A percentile compares a stretch with the other conserved stretches of the same genome.
phyloP scores from a whole-genome alignment of 2,888 invertebrate species.

The Coelopa pilipes region DNA sequence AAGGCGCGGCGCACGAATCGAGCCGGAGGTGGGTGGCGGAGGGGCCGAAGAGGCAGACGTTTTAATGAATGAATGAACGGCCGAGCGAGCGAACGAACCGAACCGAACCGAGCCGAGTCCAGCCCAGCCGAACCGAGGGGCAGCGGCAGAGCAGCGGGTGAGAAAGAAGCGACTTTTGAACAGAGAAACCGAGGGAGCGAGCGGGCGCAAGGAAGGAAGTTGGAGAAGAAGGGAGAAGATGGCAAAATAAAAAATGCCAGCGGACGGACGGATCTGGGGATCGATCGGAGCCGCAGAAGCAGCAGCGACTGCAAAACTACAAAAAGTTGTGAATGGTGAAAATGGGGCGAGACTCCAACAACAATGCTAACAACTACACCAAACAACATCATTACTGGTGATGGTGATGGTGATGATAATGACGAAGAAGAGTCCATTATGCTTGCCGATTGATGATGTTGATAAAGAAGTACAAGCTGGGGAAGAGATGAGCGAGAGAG shows the following conservation, averaged over 20 bases:
- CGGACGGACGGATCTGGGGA: neutral
- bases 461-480: neutral
- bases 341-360: no score
- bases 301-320: neutral
- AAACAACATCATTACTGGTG: neutral
- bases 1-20: slow-evolving; percentile 27
- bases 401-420: neutral
- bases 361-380: no score
- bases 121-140: no score
- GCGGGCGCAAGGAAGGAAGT: neutral
- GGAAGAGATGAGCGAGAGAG: no score
- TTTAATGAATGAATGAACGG: slow-evolving; percentile 42
- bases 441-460: neutral
- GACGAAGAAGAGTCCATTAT: neutral
- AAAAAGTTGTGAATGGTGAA: neutral
- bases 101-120: no score
- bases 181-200: neutral
- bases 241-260: neutral
- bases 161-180: no score
- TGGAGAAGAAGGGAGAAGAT: neutral
- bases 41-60: slow-evolving; percentile 1
- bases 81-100: slow-evolving; percentile 19
- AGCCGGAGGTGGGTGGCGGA: neutral
- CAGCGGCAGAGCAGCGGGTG: no score
- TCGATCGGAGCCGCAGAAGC: neutral